These are phyloP conservation scores for Calypte anna DNA, from an alignment of 2,113 vertebrate genomes.

Conservation along the genomic window DNA sequence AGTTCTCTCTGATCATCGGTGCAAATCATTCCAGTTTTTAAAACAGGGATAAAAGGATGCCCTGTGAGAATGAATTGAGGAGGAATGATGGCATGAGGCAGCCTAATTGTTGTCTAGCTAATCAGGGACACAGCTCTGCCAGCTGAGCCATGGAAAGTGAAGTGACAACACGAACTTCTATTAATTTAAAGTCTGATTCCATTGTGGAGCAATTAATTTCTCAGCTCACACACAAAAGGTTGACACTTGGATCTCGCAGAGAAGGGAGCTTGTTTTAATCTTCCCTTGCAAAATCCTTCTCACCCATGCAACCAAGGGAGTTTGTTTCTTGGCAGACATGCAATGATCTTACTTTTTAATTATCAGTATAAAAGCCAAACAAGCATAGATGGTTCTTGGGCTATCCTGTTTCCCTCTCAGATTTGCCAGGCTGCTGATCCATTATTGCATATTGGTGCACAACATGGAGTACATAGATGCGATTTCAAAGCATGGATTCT, in stretches of 20 bases:
- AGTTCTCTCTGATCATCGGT: neutral
- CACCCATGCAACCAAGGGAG: neutral
- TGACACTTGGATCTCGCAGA: neutral
- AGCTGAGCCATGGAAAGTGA: neutral
- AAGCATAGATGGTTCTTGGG: neutral
- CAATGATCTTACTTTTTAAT: constrained; percentile 35
- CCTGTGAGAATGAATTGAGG: neutral
- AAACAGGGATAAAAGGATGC: neutral
- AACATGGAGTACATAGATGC: neutral
- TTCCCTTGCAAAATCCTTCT: constrained; percentile 27
- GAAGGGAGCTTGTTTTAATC: constrained; percentile 11
- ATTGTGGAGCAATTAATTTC: constrained; percentile 40
- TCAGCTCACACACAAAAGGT: constrained; percentile 27
- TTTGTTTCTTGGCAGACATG: constrained; percentile 28
- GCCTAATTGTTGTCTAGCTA: neutral
- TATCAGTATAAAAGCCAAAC: constrained; percentile 4
- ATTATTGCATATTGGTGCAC: neutral
- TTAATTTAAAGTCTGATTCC: constrained; percentile 28
- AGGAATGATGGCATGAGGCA: neutral
- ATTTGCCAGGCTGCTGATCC: neutral
- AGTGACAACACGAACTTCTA: neutral
- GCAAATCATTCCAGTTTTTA: neutral
- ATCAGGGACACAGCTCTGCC: neutral
- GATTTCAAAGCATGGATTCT: neutral
- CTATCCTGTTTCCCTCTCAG: neutral